phyloP scores from a whole-genome alignment of 2,113 vertebrate species.

The Beaufortia kweichowensis region DNA sequence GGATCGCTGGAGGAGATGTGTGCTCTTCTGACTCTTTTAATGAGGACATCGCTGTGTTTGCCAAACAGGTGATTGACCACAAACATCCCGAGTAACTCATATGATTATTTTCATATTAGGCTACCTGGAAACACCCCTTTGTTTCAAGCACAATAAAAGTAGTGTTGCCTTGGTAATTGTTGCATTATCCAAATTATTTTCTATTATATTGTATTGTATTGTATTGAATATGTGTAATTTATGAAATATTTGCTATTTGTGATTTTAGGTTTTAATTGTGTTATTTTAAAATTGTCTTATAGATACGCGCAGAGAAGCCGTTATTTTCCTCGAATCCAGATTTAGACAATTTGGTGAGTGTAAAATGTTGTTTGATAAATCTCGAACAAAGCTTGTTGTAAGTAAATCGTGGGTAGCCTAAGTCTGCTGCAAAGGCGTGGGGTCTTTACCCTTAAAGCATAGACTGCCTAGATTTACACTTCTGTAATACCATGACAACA shows the following conservation, averaged over 20 bases:
- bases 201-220: too few relatives aligned
- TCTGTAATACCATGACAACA: constrained; percentile 22
- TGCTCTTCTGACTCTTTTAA: constrained; percentile 97
- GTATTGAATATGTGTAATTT: too few relatives aligned
- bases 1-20: constrained; percentile 91
- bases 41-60: constrained; percentile 95
- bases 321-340: constrained; percentile 92
- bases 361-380: not conserved
- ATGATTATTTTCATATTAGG: too few relatives aligned
- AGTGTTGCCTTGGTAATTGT: too few relatives aligned
- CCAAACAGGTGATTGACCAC: constrained; percentile 81
- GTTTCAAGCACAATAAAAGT: too few relatives aligned
- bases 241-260: not conserved
- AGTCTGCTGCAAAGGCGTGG: constrained; percentile 1
- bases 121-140: not conserved
- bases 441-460: constrained; percentile 43
- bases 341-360: constrained; percentile 90
- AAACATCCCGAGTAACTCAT: too few relatives aligned
- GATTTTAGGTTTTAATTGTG: not conserved
- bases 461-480: constrained; percentile 30
- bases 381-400: not conserved
- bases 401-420: not conserved
- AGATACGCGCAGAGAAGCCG: constrained; percentile 92
- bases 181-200: too few relatives aligned
- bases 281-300: constrained; percentile 5